phyloP scores from a whole-genome alignment of 2,888 invertebrate genomes.

The Tenthredo mesomela region DNA sequence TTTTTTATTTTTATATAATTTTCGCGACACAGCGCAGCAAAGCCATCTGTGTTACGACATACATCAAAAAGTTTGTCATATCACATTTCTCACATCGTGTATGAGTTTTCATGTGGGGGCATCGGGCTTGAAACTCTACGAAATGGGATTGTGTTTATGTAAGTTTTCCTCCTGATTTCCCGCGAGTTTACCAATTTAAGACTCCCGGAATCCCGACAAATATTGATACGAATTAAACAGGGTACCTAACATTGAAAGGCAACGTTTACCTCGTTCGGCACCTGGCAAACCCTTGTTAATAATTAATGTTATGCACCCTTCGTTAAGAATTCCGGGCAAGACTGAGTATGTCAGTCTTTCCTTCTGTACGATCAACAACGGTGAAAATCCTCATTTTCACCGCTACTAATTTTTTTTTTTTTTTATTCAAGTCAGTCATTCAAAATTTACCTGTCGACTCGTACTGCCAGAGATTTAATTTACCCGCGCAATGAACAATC shows the following conservation, averaged over 20 bases:
- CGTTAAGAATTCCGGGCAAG: not conserved
- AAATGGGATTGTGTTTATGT: not conserved
- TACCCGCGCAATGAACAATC: not conserved
- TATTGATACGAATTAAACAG: slow-evolving; percentile 18
- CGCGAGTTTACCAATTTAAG: not conserved
- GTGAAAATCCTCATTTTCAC: not conserved
- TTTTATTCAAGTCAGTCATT: not conserved
- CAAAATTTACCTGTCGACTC: not conserved
- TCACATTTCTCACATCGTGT: not conserved
- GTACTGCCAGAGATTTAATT: not conserved
- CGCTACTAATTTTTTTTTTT: not conserved
- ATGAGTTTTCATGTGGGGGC: not conserved
- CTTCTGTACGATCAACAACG: not conserved
- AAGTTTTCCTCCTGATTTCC: not conserved
- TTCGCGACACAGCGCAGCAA: not conserved
- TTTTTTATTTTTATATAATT: not conserved
- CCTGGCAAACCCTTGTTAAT: not conserved
- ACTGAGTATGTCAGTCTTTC: not conserved
- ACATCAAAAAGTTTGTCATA: not conserved
- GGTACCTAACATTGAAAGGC: slow-evolving; percentile 5
- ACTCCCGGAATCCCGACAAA: not conserved
- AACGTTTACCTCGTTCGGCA: not conserved
- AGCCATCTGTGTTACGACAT: not conserved
- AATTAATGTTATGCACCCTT: not conserved
- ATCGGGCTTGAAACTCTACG: not conserved